Evolutionary conservation across 1,140 invertebrate genomes (phyloP), one percentile per base, ranked within the genome.

Genomic region (Pomacea maculata): DNA sequence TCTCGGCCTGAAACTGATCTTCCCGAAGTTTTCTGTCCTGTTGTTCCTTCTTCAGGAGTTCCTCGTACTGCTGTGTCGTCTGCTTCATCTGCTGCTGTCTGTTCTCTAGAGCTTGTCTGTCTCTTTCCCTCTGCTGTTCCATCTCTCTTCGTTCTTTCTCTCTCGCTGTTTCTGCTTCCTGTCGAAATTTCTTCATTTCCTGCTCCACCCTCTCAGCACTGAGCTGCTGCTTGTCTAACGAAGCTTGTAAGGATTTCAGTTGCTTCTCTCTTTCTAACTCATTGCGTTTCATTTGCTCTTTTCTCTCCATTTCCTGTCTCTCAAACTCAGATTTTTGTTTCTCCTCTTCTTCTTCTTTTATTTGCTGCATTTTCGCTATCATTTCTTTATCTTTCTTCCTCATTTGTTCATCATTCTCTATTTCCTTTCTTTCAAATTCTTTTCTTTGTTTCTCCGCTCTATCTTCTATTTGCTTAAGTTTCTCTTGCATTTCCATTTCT

Each of bases 231-330:
- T n/a, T 14, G 54, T 75, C 21, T 57, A 75, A n/a, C 0, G 29
- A 17, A 25, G 12, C 73, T 57, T 75, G 9, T 57, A 76, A 64
- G 0, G 63, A 57, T n/a, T 29, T n/a, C 11, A 64, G 57, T 12
- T 45, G 75, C 7, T 63, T 76, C 52, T 65, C 57, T 10, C 75
- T 17, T 76, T 63, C 65, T 76, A 21, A 25, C 75, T 34, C 57
- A 34, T 17, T 34, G 2, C 15, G 64, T 63, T 21, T 65, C n/a
- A 17, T 65, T 17, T n/a, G 64, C 64, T 65, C 64, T 4, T 34
- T 14, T 65, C 61, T 76, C 29, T 76, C 75, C 75, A 25, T 76
- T 29, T 76, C 75, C 25, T 17, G 4, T 55, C 5, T 76, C 61
- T 76, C n/a, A 17, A 17, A 17, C 52, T 64, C 25, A 19, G 8